A percentile compares a stretch with the other conserved stretches of the same genome.
Conservation (phyloP, 2,888 invertebrate species). For the Linyphia triangularis region DNA sequence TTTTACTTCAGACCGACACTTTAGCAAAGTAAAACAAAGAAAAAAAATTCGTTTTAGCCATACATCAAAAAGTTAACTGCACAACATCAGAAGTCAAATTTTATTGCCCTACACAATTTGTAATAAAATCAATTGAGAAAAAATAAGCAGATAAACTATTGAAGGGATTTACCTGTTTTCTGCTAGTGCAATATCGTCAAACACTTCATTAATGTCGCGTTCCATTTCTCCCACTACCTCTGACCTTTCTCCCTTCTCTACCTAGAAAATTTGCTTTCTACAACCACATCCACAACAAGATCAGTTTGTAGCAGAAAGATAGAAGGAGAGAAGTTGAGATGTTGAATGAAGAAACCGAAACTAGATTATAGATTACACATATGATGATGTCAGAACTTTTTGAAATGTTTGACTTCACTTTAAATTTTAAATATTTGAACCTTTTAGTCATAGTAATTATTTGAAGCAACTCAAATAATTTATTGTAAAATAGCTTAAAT, state of each 20-base stretch:
- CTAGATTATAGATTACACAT: not conserved
- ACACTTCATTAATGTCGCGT: slow-evolving; percentile 76
- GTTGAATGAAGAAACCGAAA: slow-evolving; percentile 16
- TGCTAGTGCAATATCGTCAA: slow-evolving; percentile 76
- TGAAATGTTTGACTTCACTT: not conserved
- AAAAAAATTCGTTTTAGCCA: no score
- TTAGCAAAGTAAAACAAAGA: no score
- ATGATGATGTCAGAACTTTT: not conserved
- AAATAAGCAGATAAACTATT: no score
- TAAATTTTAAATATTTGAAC: no score
- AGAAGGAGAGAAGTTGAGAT: slow-evolving; percentile 39
- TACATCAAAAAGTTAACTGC: no score
- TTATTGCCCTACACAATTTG: no score
- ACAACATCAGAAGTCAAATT: no score
- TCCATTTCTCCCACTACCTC: slow-evolving; percentile 72
- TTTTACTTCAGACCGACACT: no score
- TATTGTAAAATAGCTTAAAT: no score
- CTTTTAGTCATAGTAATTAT: no score
- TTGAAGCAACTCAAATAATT: no score
- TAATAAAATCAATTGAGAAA: no score
- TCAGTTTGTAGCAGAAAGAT: not conserved
- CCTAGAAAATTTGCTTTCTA: not conserved
- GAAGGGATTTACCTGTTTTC: slow-evolving; percentile 76
- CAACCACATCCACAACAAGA: not conserved
- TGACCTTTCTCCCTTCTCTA: slow-evolving; percentile 61